Conservation (phyloP, 37 sponge, comb jelly and placozoan genomes). For the Amphimedon queenslandica region DNA sequence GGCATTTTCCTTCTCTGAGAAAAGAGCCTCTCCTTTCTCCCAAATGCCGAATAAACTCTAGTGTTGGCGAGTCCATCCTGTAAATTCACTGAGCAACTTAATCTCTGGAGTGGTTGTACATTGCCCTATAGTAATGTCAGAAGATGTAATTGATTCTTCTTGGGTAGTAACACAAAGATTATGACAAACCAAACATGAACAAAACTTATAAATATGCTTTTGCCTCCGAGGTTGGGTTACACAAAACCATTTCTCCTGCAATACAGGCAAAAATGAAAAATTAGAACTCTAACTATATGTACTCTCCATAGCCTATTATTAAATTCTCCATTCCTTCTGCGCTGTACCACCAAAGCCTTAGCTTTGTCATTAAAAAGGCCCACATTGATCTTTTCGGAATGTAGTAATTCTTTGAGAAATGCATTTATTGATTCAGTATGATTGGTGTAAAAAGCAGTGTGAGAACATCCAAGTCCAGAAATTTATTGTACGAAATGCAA, state of each 20-base stretch:
- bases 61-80: constrained; percentile 13
- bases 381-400: too few species aligned
- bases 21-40: too few species aligned
- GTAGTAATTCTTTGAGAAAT: too few species aligned
- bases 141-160: not conserved
- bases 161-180: not conserved
- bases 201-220: too few species aligned
- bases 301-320: constrained; percentile 1
- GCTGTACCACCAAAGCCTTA: too few species aligned
- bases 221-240: too few species aligned
- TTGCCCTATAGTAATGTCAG: too few species aligned
- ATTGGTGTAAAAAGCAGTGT: too few species aligned
- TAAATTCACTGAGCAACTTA: too few species aligned
- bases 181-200: not conserved
- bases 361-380: not conserved
- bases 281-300: not conserved
- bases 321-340: constrained; percentile 4
- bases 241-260: constrained; percentile 2
- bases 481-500: too few species aligned
- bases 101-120: too few species aligned
- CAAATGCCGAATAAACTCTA: constrained; percentile 6
- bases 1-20: constrained; percentile 1
- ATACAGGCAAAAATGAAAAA: not conserved
- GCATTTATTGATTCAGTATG: too few species aligned
- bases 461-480: constrained; percentile 7